phyloP scores from a whole-genome alignment of 2,797 vertebrate species.

The Emydoidea blandingii region DNA sequence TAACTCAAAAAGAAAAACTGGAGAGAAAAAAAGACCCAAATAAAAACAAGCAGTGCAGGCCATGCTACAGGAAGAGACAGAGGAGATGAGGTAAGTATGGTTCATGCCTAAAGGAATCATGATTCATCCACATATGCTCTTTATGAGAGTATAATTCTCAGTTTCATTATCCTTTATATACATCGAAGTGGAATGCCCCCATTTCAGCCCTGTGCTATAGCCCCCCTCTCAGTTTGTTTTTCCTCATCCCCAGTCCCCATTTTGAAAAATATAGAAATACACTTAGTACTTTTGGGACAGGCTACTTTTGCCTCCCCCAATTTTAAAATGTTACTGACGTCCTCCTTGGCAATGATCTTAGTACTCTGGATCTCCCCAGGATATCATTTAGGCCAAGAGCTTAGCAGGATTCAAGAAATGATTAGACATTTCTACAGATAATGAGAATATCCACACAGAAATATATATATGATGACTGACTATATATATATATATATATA shows the following conservation, averaged over 20 bases:
- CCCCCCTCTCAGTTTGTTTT: background rate
- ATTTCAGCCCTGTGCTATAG: background rate
- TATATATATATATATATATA: no score
- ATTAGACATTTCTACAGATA: background rate
- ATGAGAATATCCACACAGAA: background rate
- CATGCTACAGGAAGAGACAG: background rate
- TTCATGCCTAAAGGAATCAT: slow-evolving; percentile 3
- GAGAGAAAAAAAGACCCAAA: slow-evolving; percentile 23
- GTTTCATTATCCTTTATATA: no score
- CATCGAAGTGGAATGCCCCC: no score
- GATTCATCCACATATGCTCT: no score
- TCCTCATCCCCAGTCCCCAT: background rate
- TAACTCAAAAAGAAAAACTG: background rate
- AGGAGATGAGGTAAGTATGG: background rate
- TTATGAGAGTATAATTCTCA: no score
- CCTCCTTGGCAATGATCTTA: background rate
- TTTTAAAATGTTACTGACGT: background rate
- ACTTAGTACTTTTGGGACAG: background rate
- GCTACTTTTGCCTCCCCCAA: background rate
- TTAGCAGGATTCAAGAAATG: background rate
- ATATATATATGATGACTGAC: no score
- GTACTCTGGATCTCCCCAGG: background rate
- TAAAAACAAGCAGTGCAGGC: background rate
- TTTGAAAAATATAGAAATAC: background rate
- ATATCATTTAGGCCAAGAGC: background rate